Evolutionary conservation across 2,888 invertebrate species (phyloP), one percentile per base, ranked within the genome.

Genomic region (Caenorhabditis wallacei): DNA sequence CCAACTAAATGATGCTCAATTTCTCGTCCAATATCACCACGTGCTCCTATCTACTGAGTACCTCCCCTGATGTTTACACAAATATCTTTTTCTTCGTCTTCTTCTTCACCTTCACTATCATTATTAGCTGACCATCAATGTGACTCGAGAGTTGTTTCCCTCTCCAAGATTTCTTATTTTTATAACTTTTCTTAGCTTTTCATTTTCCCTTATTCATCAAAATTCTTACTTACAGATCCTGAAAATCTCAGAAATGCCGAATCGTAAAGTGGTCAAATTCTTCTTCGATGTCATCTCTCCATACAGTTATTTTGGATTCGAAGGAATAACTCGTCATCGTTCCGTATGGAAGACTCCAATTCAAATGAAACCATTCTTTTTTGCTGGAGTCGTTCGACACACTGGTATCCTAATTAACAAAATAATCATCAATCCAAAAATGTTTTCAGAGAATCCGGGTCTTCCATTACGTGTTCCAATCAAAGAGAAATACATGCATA

Each of bases 271-370:
- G 16, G 61, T 81, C 63, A 76, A 82, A 48, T 82, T 82, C 26
- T 82, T 76, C 54, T 82, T 82, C 68, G 82, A 82, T 35, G 59
- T 76, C 64, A 76, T 82, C 48, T 82, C 82, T 13, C 82, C 82
- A 20, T 82, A 82, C 71, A 82, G 82, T 43, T 82, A 82, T 43
- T 82, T 82, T 40, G 82, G 82, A 26, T 82, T 82, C 37, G 82
- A 76, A 59, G 76, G 71, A 51, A 57, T 82, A 30, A 82, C 82
- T n/a, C 76, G 70, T 20, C 76, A 82, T 56, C 66, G 71, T 20
- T 16, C 48, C 13, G 59, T 76, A 2, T 82, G 82, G 82, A 76
- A 76, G 40, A 82, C 82, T 51, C 64, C 71, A 8, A 61, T 82
- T 56, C 70, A 76, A 24, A 43, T 76, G 82, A 82, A 76, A 18